phyloP scores from a whole-genome alignment of 2,113 vertebrate species.

The Lycaon pictus region DNA sequence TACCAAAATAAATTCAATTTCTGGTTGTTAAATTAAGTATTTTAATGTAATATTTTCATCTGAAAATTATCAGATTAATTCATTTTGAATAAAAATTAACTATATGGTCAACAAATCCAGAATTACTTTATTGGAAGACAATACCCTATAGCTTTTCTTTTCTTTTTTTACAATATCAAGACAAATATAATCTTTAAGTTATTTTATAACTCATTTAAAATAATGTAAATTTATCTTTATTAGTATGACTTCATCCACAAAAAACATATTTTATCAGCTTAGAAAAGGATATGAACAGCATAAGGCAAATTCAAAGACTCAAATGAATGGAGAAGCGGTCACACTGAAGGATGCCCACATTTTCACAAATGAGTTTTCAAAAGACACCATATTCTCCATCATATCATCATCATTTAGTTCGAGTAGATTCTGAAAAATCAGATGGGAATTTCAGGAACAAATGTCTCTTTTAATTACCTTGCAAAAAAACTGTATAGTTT shows the following conservation, averaged over 20 bases:
- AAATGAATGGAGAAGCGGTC: conserved; percentile 58
- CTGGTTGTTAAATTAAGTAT: neutral
- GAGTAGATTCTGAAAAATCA: conserved; percentile 55
- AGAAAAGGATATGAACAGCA: conserved; percentile 55
- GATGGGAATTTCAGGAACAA: conserved; percentile 62
- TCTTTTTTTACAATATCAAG: conserved; percentile 8
- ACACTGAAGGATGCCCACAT: conserved; percentile 46
- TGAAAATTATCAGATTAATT: conserved; percentile 6
- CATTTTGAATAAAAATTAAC: conserved; percentile 8
- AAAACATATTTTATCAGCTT: conserved; percentile 67
- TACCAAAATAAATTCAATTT: conserved; percentile 24
- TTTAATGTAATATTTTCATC: conserved; percentile 7
- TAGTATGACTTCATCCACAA: conserved; percentile 34
- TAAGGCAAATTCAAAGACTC: conserved; percentile 61
- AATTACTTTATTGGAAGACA: conserved; percentile 14
- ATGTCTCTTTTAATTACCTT: conserved; percentile 52
- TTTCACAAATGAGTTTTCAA: conserved; percentile 69
- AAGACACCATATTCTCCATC: conserved; percentile 55
- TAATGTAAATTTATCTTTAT: conserved; percentile 44
- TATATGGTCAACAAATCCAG: neutral
- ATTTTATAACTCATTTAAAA: conserved; percentile 10
- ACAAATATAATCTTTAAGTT: conserved; percentile 6
- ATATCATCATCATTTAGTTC: conserved; percentile 54
- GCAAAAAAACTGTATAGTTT: conserved; percentile 33
- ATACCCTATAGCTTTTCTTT: neutral